These are phyloP conservation scores for Schrankia costaestrigalis DNA, from an alignment of 2,888 invertebrate genomes.

Conservation along the genomic window DNA sequence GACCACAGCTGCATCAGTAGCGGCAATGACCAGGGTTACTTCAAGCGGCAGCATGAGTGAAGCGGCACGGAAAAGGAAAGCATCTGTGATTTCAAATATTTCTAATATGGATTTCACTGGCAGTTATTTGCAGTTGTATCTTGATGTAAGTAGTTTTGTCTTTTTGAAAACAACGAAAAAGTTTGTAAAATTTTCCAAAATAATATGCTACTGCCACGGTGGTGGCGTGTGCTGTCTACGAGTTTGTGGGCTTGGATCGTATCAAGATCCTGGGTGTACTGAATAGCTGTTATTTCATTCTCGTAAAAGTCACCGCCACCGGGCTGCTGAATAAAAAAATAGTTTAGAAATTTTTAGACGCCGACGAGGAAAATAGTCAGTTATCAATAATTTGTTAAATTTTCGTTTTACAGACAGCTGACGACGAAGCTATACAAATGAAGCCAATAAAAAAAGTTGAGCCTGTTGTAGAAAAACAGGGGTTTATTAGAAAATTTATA, in stretches of 20 bases:
- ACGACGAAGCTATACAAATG: conserved; percentile 74
- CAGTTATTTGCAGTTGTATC: conserved; percentile 85
- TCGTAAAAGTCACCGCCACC: no score
- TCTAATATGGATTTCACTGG: conserved; percentile 88
- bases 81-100: conserved; percentile 85
- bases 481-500: conserved; percentile 80
- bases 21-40: conserved; percentile 71
- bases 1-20: conserved; percentile 71
- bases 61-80: conserved; percentile 79
- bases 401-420: conserved; percentile 59
- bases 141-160: conserved; percentile 73
- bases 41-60: conserved; percentile 76
- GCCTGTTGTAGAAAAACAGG: conserved; percentile 52
- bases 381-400: not conserved
- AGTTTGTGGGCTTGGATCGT: no score
- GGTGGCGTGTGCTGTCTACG: no score
- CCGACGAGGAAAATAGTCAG: no score
- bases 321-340: no score
- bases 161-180: not conserved
- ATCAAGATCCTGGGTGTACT: no score
- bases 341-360: no score
- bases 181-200: not conserved
- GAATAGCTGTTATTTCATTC: no score
- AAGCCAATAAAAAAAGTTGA: conserved; percentile 65
- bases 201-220: no score